These are phyloP conservation scores for Masticophis lateralis DNA, from an alignment of 2,797 vertebrate species.

Conservation along the genomic window DNA sequence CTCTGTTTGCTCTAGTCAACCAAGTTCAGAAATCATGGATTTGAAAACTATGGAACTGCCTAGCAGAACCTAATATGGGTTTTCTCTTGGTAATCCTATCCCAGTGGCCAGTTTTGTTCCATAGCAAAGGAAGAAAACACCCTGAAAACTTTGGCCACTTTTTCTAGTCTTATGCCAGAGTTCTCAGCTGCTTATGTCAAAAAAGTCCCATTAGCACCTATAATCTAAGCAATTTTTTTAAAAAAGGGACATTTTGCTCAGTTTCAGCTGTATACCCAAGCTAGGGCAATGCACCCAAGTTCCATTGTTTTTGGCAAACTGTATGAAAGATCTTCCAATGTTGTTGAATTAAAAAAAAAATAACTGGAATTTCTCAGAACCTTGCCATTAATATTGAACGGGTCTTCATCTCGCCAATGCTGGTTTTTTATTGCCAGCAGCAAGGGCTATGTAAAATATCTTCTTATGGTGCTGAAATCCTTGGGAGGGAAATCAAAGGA, in stretches of 20 bases:
- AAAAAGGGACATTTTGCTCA: slow-evolving; percentile 2
- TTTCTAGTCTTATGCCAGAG: background rate
- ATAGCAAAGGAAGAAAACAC: background rate
- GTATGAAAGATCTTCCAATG: slow-evolving; percentile 14
- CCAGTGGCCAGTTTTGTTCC: background rate
- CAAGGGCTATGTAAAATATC: slow-evolving; percentile 46
- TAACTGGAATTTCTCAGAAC: slow-evolving; percentile 45
- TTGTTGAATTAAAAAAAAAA: background rate
- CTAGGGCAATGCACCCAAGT: background rate
- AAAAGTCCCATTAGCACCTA: background rate
- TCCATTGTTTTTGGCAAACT: slow-evolving; percentile 20
- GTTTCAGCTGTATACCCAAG: background rate
- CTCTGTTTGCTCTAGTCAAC: background rate
- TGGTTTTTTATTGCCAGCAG: background rate
- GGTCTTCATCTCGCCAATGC: slow-evolving; percentile 16
- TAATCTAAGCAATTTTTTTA: slow-evolving; percentile 6
- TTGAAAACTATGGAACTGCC: background rate
- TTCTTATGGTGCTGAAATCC: slow-evolving; percentile 48
- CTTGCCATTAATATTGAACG: slow-evolving; percentile 34
- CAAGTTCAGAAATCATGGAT: background rate
- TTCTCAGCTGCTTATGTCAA: background rate
- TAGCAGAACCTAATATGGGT: background rate
- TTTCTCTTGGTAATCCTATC: background rate
- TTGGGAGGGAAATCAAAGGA: slow-evolving; percentile 41
- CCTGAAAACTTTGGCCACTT: slow-evolving; percentile 10